Base-by-base conservation (phyloP, 2,888 invertebrate genomes). In the Agrypnus murinus region DNA sequence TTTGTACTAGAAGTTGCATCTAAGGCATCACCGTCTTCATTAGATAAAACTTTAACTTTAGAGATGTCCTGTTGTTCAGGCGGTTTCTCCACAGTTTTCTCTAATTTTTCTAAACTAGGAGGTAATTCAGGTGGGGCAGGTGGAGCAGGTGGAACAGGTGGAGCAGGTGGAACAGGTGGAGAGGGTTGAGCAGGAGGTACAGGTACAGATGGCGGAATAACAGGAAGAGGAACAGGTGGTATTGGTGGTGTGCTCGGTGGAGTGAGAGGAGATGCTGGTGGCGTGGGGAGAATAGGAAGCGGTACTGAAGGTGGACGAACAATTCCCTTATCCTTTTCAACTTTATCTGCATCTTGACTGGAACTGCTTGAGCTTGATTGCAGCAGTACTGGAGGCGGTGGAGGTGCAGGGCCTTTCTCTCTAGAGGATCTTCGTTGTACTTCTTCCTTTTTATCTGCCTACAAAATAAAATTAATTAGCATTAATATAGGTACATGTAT, bases 391-490 rank as follows among this genome's bases (percentile, higher is more conserved):
- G 71, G 72, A 19, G 77, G 81, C 50, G 94, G 94, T 66, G 90
- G 90, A 9, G 93, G 95, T 48, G 93, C 95, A 69, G 93, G 94
- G 71, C 95, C 95, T 84, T 95, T 95, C 81, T 94, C 94, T 45
- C 88, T 86, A 12, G 89, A 88, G 65, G 87, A 83, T 81, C 88
- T 86, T 70, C 89, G 87, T 78, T 89, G 89, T 57, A 81, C 84
- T 57, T 86, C 86, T 71, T 88, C 89, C 83, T 92, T 93, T 85
- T 93, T 94, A 72, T 92, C 90, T 81, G 90, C 88, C 92, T 92
- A 81, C 15, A 80, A n/a, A 19, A 36, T 7, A 57, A 9, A 32
- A 15, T 53, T 53, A 1, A 53, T 53, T 25, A 25, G 3, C 5
- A 25, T 25, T 25, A 25, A 25, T 5, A 25, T 25, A 25, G 5